Evolutionary conservation across 2,113 vertebrate species (phyloP), one percentile per base, ranked within the genome.

Genomic region (Hippolais icterina): DNA sequence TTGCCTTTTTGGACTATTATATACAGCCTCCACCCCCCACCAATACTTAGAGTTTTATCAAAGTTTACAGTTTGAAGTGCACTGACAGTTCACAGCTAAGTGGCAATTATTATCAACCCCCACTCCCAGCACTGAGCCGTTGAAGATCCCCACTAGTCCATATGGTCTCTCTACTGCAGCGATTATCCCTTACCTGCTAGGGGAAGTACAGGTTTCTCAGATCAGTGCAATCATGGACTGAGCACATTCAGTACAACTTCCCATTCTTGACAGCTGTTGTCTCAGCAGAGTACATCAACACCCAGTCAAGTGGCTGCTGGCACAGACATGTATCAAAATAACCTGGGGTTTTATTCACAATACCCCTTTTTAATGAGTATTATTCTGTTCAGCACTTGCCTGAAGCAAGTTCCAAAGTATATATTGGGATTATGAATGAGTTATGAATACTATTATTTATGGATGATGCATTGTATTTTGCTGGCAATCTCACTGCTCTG

Each of bases 21-120:
- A 23, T 6, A 28, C 4, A 41, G 5, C 10, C 9, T 12, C 3
- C 8, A 23, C 6, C 5, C 9, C 19, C 4, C 2, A 1, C 31
- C 11, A 5, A 17, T 9, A 52, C 9, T 57, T 71, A 35, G 5
- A 25, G 29, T 59, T 44, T 42, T 69, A 41, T 47, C 27, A 39
- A 65, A 74, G 35, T 5, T 42, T n/a, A n/a, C n/a, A n/a, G 11
- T 12, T 72, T 41, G 19, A 72, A 63, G 29, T 47, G 19, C 41
- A 47, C n/a, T 39, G 5, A 17, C 11, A 76, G 29, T 41, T 61
- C 33, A 57, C 6, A 39, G 31, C 12, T 42, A 49, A 28, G 18
- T 56, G 44, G 35, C 14, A 72, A n/a, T 54, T 42, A 66, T 57
- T 53, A 33, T 1, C 8, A 39, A 27, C n/a, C 47, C 14, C 28